A percentile compares a stretch with the other conserved stretches of the same genome.
Conservation (phyloP, 2,888 invertebrate genomes). For the Lasioglossum calceatum region DNA sequence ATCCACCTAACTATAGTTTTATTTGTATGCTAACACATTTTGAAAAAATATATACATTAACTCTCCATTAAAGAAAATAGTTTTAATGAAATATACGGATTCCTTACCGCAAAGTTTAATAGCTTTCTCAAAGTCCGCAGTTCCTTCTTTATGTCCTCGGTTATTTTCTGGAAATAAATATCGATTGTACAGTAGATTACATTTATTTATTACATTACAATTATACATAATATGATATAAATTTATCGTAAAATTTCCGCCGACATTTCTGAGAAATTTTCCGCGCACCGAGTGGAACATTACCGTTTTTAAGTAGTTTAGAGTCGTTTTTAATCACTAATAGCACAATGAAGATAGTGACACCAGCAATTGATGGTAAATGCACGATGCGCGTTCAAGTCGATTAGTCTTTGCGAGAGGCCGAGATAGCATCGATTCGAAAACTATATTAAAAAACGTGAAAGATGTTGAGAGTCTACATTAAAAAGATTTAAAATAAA, state of each 20-base stretch:
- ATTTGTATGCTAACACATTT: too few relatives aligned
- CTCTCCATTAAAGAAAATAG: background rate
- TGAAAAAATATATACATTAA: background rate
- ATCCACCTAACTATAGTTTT: too few relatives aligned
- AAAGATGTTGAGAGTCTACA: background rate
- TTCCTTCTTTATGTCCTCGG: constrained; percentile 66
- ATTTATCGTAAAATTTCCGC: background rate
- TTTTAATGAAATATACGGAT: background rate
- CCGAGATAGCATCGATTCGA: constrained; percentile 6
- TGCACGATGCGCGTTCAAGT: constrained; percentile 38
- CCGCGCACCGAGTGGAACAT: background rate
- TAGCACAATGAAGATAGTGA: constrained; percentile 53
- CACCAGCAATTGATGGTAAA: constrained; percentile 55
- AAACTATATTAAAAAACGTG: background rate
- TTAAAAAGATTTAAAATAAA: too few relatives aligned
- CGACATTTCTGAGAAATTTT: background rate
- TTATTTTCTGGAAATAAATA: constrained; percentile 68
- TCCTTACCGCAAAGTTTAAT: constrained; percentile 76
- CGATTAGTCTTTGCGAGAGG: constrained; percentile 37
- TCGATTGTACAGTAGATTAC: background rate
- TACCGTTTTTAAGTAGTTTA: too few relatives aligned
- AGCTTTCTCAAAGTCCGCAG: constrained; percentile 77
- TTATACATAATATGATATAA: too few relatives aligned
- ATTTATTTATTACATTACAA: too few relatives aligned
- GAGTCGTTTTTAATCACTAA: constrained; percentile 53